A percentile compares a stretch with the other conserved stretches of the same genome.
Conservation (phyloP, 2,113 vertebrate species). For the Malurus melanocephalus region DNA sequence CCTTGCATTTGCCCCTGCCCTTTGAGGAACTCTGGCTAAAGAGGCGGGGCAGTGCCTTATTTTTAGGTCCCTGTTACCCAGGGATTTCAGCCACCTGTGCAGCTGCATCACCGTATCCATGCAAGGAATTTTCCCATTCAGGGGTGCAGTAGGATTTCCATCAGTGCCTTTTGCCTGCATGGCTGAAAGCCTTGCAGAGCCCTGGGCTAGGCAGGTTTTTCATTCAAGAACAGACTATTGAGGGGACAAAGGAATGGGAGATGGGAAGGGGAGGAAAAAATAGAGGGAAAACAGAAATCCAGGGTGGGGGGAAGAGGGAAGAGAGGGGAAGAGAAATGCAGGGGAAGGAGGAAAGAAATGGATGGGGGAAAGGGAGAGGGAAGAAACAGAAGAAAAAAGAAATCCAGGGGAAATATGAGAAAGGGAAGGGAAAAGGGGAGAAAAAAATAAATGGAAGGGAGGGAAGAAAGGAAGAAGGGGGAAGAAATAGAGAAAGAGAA, state of each 20-base stretch:
- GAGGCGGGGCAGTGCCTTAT: not conserved
- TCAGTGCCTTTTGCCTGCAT: not conserved
- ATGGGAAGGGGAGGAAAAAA: not conserved
- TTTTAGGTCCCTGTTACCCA: slow-evolving; percentile 36
- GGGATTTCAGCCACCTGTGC: slow-evolving; percentile 48
- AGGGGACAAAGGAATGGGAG: not conserved
- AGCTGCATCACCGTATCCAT: not conserved
- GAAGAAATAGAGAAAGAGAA: not conserved
- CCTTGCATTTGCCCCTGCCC: not conserved
- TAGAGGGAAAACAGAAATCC: not conserved
- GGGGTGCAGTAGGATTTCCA: not conserved
- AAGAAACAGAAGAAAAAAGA: not conserved
- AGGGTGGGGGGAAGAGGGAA: fast-evolving
- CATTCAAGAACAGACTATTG: not conserved
- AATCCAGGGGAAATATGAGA: not conserved
- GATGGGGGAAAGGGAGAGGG: not conserved
- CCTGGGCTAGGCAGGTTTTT: not conserved
- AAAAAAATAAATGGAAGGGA: not conserved
- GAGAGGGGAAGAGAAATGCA: not conserved
- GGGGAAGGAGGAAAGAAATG: not conserved
- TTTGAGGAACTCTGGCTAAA: slow-evolving; percentile 4
- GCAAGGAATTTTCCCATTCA: not conserved
- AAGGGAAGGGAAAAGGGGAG: not conserved
- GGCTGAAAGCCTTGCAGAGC: not conserved
- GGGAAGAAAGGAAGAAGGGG: not conserved